A percentile compares a stretch with the other conserved stretches of the same genome.
phyloP scores from a whole-genome alignment of 2,888 invertebrate genomes.

The Dendrolimus pini region DNA sequence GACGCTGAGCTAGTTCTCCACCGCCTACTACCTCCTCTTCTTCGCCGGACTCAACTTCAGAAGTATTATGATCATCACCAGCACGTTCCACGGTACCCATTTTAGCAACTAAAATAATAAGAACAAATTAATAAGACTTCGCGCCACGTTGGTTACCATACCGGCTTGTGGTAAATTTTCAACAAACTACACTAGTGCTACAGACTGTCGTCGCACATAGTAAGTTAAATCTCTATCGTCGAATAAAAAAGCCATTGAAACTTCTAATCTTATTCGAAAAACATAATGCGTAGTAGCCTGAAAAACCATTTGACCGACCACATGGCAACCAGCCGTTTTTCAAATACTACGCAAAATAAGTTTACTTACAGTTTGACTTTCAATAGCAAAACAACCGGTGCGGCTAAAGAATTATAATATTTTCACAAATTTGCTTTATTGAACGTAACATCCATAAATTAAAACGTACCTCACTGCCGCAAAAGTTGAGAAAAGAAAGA shows the following conservation, averaged over 20 bases:
- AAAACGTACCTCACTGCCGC: constrained; percentile 64
- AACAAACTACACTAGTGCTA: constrained; percentile 9
- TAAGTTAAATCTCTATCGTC: no score
- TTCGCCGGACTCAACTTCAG: constrained; percentile 81
- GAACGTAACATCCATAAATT: constrained; percentile 29
- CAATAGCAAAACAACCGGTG: constrained; percentile 14
- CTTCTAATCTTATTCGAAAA: constrained; percentile 34
- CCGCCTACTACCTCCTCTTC: constrained; percentile 78
- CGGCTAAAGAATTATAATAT: constrained; percentile 14
- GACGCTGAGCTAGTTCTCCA: constrained; percentile 62
- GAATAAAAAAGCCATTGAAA: no score
- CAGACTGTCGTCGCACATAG: no score
- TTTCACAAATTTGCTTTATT: constrained; percentile 22
- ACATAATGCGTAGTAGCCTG: constrained; percentile 67
- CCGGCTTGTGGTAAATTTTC: constrained; percentile 33
- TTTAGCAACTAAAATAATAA: constrained; percentile 52
- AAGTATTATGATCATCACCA: constrained; percentile 75
- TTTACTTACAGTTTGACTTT: constrained; percentile 19
- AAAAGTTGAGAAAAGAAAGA: constrained; percentile 67
- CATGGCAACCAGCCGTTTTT: constrained; percentile 47
- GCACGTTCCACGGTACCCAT: constrained; percentile 82
- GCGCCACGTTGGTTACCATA: constrained; percentile 60
- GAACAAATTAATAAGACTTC: constrained; percentile 27
- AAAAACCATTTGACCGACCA: constrained; percentile 55
- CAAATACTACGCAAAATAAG: constrained; percentile 17